These are phyloP conservation scores for Pantherophis vulpinus DNA, from an alignment of 2,797 vertebrate genomes.

Conservation along the genomic window DNA sequence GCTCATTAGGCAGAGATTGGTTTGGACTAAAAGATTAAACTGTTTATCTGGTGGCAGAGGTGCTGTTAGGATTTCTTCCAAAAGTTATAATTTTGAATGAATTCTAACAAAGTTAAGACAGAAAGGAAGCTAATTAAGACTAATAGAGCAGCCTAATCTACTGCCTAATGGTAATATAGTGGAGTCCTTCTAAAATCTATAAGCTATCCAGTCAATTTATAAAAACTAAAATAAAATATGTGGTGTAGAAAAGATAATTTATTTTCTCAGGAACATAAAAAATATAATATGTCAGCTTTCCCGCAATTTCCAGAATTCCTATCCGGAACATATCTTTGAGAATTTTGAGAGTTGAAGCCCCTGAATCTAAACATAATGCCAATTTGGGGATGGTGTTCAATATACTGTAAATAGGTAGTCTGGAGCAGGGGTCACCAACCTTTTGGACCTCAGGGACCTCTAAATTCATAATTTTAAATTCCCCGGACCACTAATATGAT, in stretches of 20 bases:
- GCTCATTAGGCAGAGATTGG: conserved; percentile 14
- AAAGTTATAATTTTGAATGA: conserved; percentile 10
- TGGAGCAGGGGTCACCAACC: background rate
- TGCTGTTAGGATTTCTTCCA: conserved; percentile 13
- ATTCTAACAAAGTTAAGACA: conserved; percentile 7
- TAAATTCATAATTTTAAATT: too few relatives aligned
- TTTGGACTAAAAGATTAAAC: conserved; percentile 2
- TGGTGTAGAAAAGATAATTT: background rate
- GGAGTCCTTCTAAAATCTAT: background rate
- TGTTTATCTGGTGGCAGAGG: conserved; percentile 15
- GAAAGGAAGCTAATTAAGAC: background rate
- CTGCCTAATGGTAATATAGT: background rate
- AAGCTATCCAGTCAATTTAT: background rate
- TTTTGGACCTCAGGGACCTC: too few relatives aligned
- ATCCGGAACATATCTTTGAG: background rate
- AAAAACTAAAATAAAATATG: conserved; percentile 9
- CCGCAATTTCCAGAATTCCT: background rate
- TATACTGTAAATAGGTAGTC: background rate
- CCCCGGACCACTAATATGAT: too few relatives aligned
- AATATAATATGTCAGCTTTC: background rate
- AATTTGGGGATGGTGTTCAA: background rate
- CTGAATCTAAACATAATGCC: background rate
- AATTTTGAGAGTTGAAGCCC: background rate
- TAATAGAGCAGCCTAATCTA: background rate
- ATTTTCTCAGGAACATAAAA: background rate